A percentile compares a stretch with the other conserved stretches of the same genome.
phyloP scores from a whole-genome alignment of 2,797 vertebrate species.

The Buphagus erythrorhynchus region DNA sequence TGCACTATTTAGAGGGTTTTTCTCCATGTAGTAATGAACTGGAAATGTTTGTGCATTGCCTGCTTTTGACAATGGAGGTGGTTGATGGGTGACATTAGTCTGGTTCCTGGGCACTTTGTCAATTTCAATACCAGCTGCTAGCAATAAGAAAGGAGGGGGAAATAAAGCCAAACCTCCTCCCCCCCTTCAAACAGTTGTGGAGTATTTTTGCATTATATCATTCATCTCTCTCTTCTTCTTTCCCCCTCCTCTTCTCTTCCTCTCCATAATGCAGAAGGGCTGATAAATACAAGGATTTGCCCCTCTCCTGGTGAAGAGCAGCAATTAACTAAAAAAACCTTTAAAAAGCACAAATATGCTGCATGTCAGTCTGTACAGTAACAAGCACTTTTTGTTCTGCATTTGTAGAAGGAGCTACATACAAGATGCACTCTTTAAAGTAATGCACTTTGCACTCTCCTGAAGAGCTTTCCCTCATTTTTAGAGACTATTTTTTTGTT shows the following conservation, averaged over 20 bases:
- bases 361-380: background rate
- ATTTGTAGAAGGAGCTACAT: background rate
- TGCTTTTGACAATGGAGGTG: background rate
- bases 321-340: slow-evolving; percentile 11
- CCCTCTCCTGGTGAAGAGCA: background rate
- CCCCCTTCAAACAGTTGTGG: background rate
- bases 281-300: background rate
- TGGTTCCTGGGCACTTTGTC: background rate
- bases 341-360: slow-evolving; percentile 40
- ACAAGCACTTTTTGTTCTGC: slow-evolving; percentile 36
- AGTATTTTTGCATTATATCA: background rate
- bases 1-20: background rate
- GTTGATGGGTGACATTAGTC: slow-evolving; percentile 19
- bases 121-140: slow-evolving; percentile 8
- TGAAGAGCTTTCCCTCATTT: slow-evolving; percentile 31
- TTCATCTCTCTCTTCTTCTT: background rate
- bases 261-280: slow-evolving; percentile 27
- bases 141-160: slow-evolving; percentile 19
- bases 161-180: background rate
- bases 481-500: background rate
- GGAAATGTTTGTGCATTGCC: background rate
- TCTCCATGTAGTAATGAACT: background rate
- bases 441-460: slow-evolving; percentile 73
- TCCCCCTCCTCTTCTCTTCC: background rate
- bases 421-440: slow-evolving; percentile 66